These are phyloP conservation scores for Hormiphora californensis DNA, from an alignment of 37 sponge, comb jelly and placozoan species.

Conservation along the genomic window DNA sequence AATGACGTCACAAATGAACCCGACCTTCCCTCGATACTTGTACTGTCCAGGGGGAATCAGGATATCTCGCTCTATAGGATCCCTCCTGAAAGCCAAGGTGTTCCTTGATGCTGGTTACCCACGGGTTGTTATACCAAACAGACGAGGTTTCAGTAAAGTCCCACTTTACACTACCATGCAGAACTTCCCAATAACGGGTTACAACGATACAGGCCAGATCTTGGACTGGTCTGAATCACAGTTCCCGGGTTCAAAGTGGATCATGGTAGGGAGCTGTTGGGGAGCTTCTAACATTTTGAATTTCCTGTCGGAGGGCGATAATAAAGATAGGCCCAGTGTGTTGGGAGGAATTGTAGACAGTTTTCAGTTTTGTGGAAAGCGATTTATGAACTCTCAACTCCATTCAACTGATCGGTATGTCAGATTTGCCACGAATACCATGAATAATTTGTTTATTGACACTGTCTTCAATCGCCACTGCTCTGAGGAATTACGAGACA, in stretches of 20 bases:
- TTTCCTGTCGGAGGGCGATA: background rate
- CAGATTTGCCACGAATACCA: background rate
- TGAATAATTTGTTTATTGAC: background rate
- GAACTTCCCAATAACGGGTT: background rate
- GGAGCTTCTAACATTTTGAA: background rate
- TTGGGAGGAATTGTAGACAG: constrained; percentile 22
- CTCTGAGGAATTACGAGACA: background rate
- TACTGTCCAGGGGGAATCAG: too few species aligned
- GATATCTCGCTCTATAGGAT: too few species aligned
- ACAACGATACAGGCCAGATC: background rate
- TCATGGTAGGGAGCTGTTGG: background rate
- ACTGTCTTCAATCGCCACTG: background rate
- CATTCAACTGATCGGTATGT: background rate
- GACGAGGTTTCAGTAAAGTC: background rate
- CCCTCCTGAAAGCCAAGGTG: too few species aligned
- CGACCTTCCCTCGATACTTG: too few species aligned
- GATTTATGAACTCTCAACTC: background rate
- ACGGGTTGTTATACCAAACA: constrained; percentile 22
- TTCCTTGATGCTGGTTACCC: constrained; percentile 17
- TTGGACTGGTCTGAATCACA: background rate
- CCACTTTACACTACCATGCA: background rate
- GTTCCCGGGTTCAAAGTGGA: background rate
- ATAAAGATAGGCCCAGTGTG: background rate
- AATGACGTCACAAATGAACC: too few species aligned
- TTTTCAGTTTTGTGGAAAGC: constrained; percentile 16